Evolutionary conservation across 2,888 invertebrate genomes (phyloP), one percentile per base, ranked within the genome.

Genomic region (Heteromurus nitidus): DNA sequence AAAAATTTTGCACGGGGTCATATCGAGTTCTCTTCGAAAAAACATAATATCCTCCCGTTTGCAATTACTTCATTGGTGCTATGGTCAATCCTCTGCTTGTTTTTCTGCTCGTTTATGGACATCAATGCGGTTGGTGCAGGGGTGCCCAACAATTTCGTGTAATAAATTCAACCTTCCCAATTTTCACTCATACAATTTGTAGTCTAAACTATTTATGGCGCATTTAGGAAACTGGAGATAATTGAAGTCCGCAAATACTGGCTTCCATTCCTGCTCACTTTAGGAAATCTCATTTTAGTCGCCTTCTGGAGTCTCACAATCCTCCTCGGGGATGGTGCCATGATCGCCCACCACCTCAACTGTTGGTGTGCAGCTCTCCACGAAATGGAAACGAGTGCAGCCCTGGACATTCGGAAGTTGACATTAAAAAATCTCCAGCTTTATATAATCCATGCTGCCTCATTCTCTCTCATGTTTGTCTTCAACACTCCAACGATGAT

Each of bases 331-430:
- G 82, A 84, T 64, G 82, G 82, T 22, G 13, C 36, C 1, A 20
- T 76, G 3, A 76, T 84, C 16, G 64, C 82, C 0, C 80, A 84
- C 36, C 72, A 84, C 22, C 3, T 84, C 0, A 84, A 82, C 26
- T 76, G 82, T n/a, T 80, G 70, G 55, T 44, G 30, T 31, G 83
- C 80, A 20, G 58, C 80, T 0, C 44, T 83, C n/a, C 55, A 73
- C 18, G 84, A 84, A 68, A 80, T 84, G 82, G 80, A 84, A 53
- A 82, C 84, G 0, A 82, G 82, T 77, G 84, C 73, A 3, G 60
- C 30, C 1, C 24, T 60, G 16, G 76, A 68, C n/a, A 82, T 82
- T 2, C 20, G 18, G 18, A 67, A 13, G 9, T 18, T 50, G 13
- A 80, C 73, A 0, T 44, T 5, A 0, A 36, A 13, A 2, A 72